Evolutionary conservation across 2,113 vertebrate species (phyloP).

Genomic region (Rhadina sibilatrix): DNA sequence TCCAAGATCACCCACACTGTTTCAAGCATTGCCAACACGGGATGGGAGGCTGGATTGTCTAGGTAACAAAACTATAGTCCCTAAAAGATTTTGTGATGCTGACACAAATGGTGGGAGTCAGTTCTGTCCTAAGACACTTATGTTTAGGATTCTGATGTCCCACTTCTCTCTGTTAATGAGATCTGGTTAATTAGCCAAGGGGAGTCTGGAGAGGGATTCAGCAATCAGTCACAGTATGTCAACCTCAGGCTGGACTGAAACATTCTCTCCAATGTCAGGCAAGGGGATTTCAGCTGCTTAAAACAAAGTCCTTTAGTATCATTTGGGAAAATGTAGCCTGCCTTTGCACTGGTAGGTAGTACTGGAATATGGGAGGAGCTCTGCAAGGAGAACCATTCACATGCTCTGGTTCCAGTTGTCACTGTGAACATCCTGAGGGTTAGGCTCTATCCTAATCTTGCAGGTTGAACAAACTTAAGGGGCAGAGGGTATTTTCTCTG

Average conservation of each 20-base stretch:
- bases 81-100: neutral
- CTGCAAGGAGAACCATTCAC: neutral
- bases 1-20: neutral
- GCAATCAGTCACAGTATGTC: neutral
- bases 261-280: neutral
- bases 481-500: neutral
- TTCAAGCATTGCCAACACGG: neutral
- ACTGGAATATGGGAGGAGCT: neutral
- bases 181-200: neutral
- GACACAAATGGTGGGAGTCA: neutral
- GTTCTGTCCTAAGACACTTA: neutral
- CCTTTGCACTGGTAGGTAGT: neutral
- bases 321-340: neutral
- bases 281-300: neutral
- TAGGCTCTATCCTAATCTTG: neutral
- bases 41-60: neutral
- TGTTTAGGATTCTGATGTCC: neutral
- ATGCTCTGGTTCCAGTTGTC: neutral
- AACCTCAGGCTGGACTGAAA: neutral
- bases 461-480: neutral
- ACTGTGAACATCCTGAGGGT: accelerated
- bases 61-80: neutral
- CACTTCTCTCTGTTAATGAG: neutral
- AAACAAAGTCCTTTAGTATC: neutral
- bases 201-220: neutral